Evolutionary conservation across 2,797 vertebrate genomes (phyloP).

Genomic region (Mus spretus): DNA sequence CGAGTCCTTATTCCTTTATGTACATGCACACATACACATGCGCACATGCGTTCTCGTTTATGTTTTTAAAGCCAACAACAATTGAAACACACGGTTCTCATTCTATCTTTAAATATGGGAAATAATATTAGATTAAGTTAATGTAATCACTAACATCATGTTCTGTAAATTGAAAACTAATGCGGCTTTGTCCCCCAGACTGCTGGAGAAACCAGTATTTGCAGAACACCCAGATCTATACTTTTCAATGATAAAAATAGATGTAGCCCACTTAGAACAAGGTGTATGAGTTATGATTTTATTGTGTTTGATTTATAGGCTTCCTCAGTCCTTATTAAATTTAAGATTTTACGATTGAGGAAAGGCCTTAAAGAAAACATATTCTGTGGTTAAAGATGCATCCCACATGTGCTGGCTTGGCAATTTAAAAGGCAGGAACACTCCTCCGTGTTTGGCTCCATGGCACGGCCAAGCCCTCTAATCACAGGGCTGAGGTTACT

Average conservation of each 20-base stretch:
- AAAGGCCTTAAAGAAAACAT: constrained; percentile 88
- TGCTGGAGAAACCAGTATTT: constrained; percentile 85
- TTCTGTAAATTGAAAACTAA: constrained; percentile 85
- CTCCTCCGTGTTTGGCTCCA: neutral
- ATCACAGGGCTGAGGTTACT: neutral
- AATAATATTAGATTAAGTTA: constrained; percentile 83
- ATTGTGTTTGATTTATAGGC: constrained; percentile 89
- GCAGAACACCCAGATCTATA: constrained; percentile 71
- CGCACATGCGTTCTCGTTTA: constrained; percentile 70
- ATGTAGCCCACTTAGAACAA: constrained; percentile 88
- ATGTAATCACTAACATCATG: constrained; percentile 85
- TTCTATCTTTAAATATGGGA: constrained; percentile 81
- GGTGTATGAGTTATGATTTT: constrained; percentile 90
- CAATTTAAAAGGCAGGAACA: constrained; percentile 60
- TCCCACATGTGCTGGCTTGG: constrained; percentile 84
- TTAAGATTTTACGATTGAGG: constrained; percentile 88
- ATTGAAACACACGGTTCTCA: constrained; percentile 85
- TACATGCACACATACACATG: neutral
- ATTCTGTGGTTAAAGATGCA: constrained; percentile 88
- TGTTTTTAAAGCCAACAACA: constrained; percentile 82
- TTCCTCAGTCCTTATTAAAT: constrained; percentile 89
- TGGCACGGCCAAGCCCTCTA: neutral
- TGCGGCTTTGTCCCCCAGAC: constrained; percentile 80
- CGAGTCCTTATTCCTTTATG: constrained; percentile 75
- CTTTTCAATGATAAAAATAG: constrained; percentile 85